Base-by-base conservation (phyloP, 30 jellyfish, hydroid and myxozoan genomes). In the Cassiopea andromeda region DNA sequence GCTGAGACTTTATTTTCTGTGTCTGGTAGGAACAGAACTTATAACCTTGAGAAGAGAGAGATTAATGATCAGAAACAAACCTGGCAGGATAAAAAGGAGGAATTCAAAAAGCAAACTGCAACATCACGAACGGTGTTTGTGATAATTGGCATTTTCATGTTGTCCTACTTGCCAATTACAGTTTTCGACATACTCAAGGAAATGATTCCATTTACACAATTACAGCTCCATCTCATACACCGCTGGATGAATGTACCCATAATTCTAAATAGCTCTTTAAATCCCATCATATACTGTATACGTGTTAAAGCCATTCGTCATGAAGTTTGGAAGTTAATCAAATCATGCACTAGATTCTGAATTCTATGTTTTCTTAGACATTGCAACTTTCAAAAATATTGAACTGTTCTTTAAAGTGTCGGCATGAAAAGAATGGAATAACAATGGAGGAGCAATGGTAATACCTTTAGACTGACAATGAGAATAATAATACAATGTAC, bases 251-350 rank as follows among this genome's bases (percentile, higher is more conserved):
- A 83, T 57, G 70, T 83, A 17, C 49, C 71, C 1, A 43, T 83
- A 5, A 18, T 83, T 2, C 66, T 83, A 12, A 83, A 83, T 59
- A 83, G 91, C 66, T 83, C 84, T 12, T 2, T 83, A 70, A 83
- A 83, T 46, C 91, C 91, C 17, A 73, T 83, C 15, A 83, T 83
- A n/a, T 83, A 83, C 84, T 83, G 91, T 50, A 67, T 81, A 15
- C 89, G 89, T 13, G 89, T 80, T 8, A 60, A 46, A 3, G 43
- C 2, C 6, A 80, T 80, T 60, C 78, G 89, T 8, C 61, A 60
- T 4, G 89, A 80, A 17, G 80, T 80, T 9, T 4, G 19, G 27
- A 64, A 64, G 43, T 64, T 64, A 64, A 64, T 64, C 19, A 64
- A 64, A 17, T 27, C 38, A 27, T 27, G 38, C 38, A 27, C 38